These are phyloP conservation scores for Bujurquina vittata DNA, from an alignment of 2,113 vertebrate species.

Conservation along the genomic window DNA sequence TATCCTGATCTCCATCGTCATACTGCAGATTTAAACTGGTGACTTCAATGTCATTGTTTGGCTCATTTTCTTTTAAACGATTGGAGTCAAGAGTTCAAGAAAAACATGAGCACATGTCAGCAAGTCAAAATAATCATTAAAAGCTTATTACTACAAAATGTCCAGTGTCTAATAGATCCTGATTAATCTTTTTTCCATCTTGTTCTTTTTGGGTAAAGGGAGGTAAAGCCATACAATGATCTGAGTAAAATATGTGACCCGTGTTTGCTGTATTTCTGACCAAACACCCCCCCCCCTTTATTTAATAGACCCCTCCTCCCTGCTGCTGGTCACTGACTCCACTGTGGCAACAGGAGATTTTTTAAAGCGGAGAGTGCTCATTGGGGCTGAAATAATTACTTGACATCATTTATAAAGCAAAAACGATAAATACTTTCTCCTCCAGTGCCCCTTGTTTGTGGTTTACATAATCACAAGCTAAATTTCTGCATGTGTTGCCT, in stretches of 20 bases:
- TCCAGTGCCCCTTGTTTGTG: too few relatives aligned
- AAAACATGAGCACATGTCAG: background rate
- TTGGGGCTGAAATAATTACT: background rate
- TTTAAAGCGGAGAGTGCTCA: background rate
- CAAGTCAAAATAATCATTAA: background rate
- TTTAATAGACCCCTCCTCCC: background rate
- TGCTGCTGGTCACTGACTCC: background rate
- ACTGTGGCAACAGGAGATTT: background rate
- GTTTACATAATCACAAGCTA: too few relatives aligned
- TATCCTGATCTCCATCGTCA: conserved; percentile 26
- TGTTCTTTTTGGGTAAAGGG: background rate
- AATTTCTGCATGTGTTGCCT: too few relatives aligned
- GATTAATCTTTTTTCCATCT: background rate
- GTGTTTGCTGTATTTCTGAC: background rate
- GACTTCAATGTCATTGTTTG: conserved; percentile 38
- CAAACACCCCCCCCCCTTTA: background rate
- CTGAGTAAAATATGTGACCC: background rate
- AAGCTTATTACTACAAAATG: background rate
- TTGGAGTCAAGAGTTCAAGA: background rate
- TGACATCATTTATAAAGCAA: background rate
- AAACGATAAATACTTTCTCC: background rate
- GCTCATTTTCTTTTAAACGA: conserved; percentile 5
- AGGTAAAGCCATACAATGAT: background rate
- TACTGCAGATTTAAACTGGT: conserved; percentile 27
- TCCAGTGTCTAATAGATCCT: background rate